A percentile compares a stretch with the other conserved stretches of the same genome.
phyloP scores from a whole-genome alignment of 2,113 vertebrate species.

The Mormyrus lacerda region DNA sequence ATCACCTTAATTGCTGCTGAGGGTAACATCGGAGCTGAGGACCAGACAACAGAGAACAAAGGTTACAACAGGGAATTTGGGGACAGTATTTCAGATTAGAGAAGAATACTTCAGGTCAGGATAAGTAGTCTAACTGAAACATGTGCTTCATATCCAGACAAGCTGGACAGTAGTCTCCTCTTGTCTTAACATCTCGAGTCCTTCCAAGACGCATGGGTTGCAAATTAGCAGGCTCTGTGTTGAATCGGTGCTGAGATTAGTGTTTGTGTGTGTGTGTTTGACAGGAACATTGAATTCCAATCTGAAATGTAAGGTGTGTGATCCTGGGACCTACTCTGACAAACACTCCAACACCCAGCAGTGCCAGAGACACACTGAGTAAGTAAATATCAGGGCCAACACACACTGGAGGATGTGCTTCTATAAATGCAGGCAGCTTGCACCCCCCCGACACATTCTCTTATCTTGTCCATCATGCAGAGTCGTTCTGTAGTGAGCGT shows the following conservation, averaged over 20 bases:
- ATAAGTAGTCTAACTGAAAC: neutral
- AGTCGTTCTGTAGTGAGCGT: neutral
- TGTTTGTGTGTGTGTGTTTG: neutral
- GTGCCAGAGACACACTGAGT: conserved; percentile 51
- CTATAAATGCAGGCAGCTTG: neutral
- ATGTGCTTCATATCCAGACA: neutral
- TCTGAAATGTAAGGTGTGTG: conserved; percentile 41
- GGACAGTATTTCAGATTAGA: neutral
- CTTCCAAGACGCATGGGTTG: neutral
- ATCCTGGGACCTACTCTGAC: conserved; percentile 45
- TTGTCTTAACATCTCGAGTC: neutral
- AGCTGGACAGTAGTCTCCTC: neutral
- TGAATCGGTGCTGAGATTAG: neutral
- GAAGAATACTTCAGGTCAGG: neutral
- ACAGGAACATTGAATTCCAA: conserved; percentile 38
- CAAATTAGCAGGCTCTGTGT: neutral
- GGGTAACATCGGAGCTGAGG: neutral
- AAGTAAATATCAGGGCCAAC: conserved; percentile 19
- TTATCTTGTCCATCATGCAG: neutral
- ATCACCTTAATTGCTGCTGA: neutral
- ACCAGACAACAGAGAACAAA: neutral
- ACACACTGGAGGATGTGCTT: neutral
- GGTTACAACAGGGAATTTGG: neutral
- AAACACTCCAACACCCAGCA: neutral
- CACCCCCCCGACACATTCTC: neutral